Evolutionary conservation across 2,113 vertebrate species (phyloP).

Genomic region (Indri indri): DNA sequence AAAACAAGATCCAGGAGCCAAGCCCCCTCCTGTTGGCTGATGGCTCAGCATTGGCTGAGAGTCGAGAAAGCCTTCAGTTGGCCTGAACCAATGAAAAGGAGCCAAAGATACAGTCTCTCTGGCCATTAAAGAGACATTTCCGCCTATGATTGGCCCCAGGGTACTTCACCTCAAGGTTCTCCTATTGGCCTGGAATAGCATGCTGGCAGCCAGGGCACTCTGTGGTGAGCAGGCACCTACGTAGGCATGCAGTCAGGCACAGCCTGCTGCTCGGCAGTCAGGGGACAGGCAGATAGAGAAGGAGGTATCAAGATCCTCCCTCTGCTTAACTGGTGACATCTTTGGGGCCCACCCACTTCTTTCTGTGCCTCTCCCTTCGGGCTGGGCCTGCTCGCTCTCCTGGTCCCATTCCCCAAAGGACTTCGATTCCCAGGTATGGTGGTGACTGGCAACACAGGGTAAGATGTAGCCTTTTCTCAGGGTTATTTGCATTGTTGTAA

Average conservation of each 20-base stretch:
- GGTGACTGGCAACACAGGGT: constrained; percentile 73
- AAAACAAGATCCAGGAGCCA: constrained; percentile 62
- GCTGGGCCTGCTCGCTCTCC: constrained; percentile 53
- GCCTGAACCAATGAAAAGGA: constrained; percentile 72
- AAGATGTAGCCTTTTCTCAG: constrained; percentile 73
- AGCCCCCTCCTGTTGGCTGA: constrained; percentile 54
- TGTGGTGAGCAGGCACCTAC: constrained; percentile 66
- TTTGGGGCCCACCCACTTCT: constrained; percentile 25
- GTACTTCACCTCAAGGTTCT: constrained; percentile 61
- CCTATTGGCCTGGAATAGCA: constrained; percentile 69
- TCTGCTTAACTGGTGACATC: constrained; percentile 64
- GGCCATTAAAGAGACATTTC: constrained; percentile 68
- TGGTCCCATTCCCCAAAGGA: constrained; percentile 68
- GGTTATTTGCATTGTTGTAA: constrained; percentile 62
- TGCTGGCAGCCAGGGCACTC: constrained; percentile 65
- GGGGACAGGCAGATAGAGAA: constrained; percentile 59
- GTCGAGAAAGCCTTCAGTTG: constrained; percentile 59
- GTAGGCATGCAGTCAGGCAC: constrained; percentile 45
- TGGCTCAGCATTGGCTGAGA: constrained; percentile 64
- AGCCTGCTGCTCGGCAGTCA: constrained; percentile 64
- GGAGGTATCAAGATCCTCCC: constrained; percentile 39
- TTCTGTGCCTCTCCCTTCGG: constrained; percentile 53
- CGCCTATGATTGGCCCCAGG: constrained; percentile 66
- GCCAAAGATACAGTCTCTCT: constrained; percentile 62
- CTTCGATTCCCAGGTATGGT: constrained; percentile 68